Base-by-base conservation (phyloP, 2,113 vertebrate genomes). In the Bucco capensis region DNA sequence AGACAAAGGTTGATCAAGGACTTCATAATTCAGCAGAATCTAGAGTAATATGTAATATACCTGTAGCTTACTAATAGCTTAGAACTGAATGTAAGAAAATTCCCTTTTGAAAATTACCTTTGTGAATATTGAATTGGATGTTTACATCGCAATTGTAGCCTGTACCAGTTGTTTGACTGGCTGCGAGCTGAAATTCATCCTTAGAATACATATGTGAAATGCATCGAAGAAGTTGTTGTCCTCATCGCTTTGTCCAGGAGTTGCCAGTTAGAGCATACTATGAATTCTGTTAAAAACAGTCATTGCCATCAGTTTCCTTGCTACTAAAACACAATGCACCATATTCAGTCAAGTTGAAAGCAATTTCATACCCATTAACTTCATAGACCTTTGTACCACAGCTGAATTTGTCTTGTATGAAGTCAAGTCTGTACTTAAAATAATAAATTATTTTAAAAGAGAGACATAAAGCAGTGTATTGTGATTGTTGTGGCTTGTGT, bases 351-450 rank as follows among this genome's bases (percentile, higher is more conserved):
- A 89, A 84, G 61, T 73, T 90, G 77, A 73, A 88, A 86, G 80
- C 57, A 76, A 42, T 93, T 94, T 89, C 49, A 90, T 72, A 61
- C 21, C n/a, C 35, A 57, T 95, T 90, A 93, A 79, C 77, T 93
- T 61, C 3, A 6, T 31, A 65, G 88, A 88, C 70, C 54, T 42
- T 69, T 66, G 15, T 80, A 64, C 23, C 10, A 10, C 40, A 53
- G 61, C 37, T 86, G 86, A 82, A 82, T 90, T 84, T 81, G 31
- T 6, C 28, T 72, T 88, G 37, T 49, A 60, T 70, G 31, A 86
- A 83, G 21, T 35, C 23, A 25, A 53, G 12, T 51, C 49, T 61
- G 14, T 50, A 24, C 27, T 70, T 91, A 86, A 88, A 87, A 71
- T 72, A 64, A 47, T 62, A 7, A 77, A 71, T 15, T 86, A 61